Evolutionary conservation across 2,888 invertebrate genomes (phyloP), one percentile per base, ranked within the genome.

Genomic region (Chymomyza caudatula): DNA sequence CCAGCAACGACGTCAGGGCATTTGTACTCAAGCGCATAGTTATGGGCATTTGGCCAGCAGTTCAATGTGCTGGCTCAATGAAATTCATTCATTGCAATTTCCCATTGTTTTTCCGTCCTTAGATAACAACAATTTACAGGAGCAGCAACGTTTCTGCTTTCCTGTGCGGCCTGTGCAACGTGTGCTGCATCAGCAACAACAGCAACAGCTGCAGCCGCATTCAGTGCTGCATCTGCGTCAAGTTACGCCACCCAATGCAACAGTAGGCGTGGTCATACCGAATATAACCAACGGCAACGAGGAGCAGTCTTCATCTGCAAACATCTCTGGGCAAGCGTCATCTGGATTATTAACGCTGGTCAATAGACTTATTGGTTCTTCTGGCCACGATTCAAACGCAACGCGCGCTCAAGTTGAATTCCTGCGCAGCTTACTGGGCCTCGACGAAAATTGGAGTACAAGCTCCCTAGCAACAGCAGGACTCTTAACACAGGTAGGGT

Each of bases 111-210:
- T 47, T 47, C 15, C 42, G 17, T 60, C 8, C 37, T 13, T 37
- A 4, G n/a, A 23, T 54, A 42, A 66, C 84, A 78, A 84, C 64
- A 86, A 83, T 67, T 78, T 87, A 43, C 87, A 85, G 74, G 90
- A 88, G 71, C 89, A 89, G 69, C 90, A 89, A 71, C 86, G 90
- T 42, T 90, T 87, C 71, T 90, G 89, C 69, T 90, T 89, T 74
- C 90, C 90, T 2, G 90, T 90, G 22, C 87, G 90, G 37, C 90
- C 90, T 47, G 88, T 90, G 72, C 90, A 90, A 54, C 77, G 90
- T 49, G 82, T 85, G 17, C 82, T 80, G 65, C 82, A 82, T 44
- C 84, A 80, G 54, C 85, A 73, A 44, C 72, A 69, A 49, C 84
- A 80, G 54, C 85, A 73, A 44, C 72, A 69, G 52, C 61, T 58